phyloP scores from a whole-genome alignment of 2,888 invertebrate genomes.

The Masnerella sp. region DNA sequence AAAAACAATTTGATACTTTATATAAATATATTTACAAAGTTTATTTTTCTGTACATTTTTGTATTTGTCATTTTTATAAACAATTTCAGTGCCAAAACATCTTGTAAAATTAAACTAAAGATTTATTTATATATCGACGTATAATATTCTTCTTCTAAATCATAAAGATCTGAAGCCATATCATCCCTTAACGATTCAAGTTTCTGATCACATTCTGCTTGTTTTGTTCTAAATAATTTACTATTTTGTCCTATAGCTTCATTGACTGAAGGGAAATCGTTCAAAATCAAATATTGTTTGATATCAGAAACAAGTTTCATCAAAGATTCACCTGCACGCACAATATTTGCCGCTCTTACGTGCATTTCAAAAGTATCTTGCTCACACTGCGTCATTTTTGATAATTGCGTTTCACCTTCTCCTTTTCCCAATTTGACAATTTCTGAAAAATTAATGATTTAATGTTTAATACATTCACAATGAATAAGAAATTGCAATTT shows the following conservation, averaged over 20 bases:
- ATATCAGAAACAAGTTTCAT: conserved; percentile 98
- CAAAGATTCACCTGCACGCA: conserved; percentile 96
- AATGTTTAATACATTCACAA: too few relatives aligned
- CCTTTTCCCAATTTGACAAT: conserved; percentile 93
- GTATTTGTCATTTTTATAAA: not conserved
- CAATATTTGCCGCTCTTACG: conserved; percentile 96
- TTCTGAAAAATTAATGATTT: conserved; percentile 82
- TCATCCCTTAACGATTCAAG: conserved; percentile 94
- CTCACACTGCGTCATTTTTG: conserved; percentile 94
- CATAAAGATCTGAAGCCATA: conserved; percentile 95
- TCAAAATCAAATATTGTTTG: conserved; percentile 97
- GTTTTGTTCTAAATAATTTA: conserved; percentile 91
- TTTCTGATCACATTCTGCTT: conserved; percentile 95
- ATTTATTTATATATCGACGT: conserved; percentile 81
- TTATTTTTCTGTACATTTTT: conserved; percentile 22
- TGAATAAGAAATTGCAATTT: too few relatives aligned
- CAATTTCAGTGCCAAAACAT: too few relatives aligned
- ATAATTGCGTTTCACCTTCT: conserved; percentile 93
- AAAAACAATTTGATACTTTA: not conserved
- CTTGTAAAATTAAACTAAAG: conserved; percentile 4
- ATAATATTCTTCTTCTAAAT: conserved; percentile 95
- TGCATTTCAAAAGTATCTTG: conserved; percentile 98
- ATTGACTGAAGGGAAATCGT: conserved; percentile 98
- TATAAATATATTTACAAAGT: conserved; percentile 36
- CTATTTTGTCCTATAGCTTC: conserved; percentile 97